Evolutionary conservation across 2,888 invertebrate species (phyloP).

Genomic region (Noctua pronuba): DNA sequence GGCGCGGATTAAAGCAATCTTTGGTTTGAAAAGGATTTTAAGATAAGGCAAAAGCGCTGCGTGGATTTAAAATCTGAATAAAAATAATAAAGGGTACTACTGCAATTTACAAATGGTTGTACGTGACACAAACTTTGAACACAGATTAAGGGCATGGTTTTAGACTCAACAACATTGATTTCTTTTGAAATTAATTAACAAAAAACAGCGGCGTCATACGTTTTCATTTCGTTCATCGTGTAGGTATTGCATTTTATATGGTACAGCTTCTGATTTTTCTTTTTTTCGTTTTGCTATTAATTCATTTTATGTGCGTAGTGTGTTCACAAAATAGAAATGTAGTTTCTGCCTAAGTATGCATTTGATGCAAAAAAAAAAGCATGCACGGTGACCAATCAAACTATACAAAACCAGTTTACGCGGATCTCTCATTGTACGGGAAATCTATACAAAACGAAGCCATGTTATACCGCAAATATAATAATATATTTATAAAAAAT

Average conservation of each 20-base stretch:
- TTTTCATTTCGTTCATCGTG: no score
- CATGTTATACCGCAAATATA: no score
- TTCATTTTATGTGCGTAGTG: neutral
- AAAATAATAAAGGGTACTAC: neutral
- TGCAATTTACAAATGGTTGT: neutral
- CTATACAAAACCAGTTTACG: no score
- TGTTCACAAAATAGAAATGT: neutral
- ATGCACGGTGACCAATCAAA: no score
- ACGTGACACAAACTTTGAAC: neutral
- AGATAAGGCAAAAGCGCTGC: neutral
- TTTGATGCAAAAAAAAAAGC: no score
- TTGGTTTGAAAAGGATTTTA: slow-evolving; percentile 12
- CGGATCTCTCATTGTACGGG: no score
- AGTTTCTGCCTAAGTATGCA: neutral
- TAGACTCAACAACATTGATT: neutral
- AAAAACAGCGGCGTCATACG: neutral
- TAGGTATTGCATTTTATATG: neutral
- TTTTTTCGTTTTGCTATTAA: neutral
- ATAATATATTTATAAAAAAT: no score
- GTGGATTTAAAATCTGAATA: neutral
- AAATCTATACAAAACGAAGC: no score
- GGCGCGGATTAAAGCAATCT: slow-evolving; percentile 21
- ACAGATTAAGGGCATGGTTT: neutral
- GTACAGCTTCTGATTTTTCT: neutral
- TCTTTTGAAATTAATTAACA: neutral